Conservation (phyloP, 2,113 vertebrate species). For the Xiphophorus couchianus region DNA sequence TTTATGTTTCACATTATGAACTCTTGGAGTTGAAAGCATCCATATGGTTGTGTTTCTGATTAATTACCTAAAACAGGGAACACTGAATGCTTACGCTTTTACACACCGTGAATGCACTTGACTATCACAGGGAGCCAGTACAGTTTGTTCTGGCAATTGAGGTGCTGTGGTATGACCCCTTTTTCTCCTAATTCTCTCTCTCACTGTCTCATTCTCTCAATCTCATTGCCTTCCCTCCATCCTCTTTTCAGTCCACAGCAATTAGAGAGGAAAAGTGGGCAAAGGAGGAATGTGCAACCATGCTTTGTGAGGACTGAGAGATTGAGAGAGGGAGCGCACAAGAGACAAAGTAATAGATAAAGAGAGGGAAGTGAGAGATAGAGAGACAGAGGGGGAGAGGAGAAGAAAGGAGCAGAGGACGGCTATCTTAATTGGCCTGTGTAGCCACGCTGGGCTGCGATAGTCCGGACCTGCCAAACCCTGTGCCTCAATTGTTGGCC, state of each 20-base stretch:
- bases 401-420: slow-evolving; percentile 67
- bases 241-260: slow-evolving; percentile 77
- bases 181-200: slow-evolving; percentile 72
- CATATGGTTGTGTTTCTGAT: slow-evolving; percentile 41
- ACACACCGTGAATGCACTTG: slow-evolving; percentile 42
- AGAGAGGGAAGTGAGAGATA: slow-evolving; percentile 62
- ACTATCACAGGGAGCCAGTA: slow-evolving; percentile 59
- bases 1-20: slow-evolving; percentile 43
- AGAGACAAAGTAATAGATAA: slow-evolving; percentile 69
- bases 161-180: slow-evolving; percentile 71
- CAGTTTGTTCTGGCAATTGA: slow-evolving; percentile 70
- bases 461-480: slow-evolving; percentile 74
- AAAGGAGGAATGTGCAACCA: slow-evolving; percentile 79
- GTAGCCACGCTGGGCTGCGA: slow-evolving; percentile 72
- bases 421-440: slow-evolving; percentile 75
- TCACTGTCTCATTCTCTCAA: slow-evolving; percentile 69
- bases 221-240: slow-evolving; percentile 73
- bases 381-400: slow-evolving; percentile 66
- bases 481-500: slow-evolving; percentile 79
- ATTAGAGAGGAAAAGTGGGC: slow-evolving; percentile 81
- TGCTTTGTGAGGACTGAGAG: slow-evolving; percentile 70
- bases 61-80: slow-evolving; percentile 33
- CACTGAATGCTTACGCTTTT: slow-evolving; percentile 14
- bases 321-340: slow-evolving; percentile 59
- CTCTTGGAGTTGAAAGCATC: slow-evolving; percentile 33